Evolutionary conservation across 1,140 invertebrate species (phyloP).

Genomic region (Papilio machaon): DNA sequence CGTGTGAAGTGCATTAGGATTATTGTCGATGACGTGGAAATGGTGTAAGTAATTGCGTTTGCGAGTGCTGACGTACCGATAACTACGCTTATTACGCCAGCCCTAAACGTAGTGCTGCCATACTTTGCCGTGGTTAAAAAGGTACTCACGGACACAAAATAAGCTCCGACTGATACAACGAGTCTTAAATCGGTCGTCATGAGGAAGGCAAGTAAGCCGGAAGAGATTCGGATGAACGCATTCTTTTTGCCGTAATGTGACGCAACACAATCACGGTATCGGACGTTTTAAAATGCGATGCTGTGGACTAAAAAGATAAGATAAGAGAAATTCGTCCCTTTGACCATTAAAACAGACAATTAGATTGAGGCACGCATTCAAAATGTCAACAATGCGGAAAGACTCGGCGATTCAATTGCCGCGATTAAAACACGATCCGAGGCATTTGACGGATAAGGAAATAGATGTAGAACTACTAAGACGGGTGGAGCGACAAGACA

Average conservation of each 20-base stretch:
- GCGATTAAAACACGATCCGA: conserved; percentile 55
- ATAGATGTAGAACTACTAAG: conserved; percentile 52
- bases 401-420: conserved; percentile 63
- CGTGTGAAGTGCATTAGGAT: conserved; percentile 57
- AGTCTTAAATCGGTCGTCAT: neutral
- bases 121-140: conserved; percentile 28
- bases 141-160: conserved; percentile 23
- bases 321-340: conserved; percentile 24
- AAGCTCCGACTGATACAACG: conserved; percentile 5
- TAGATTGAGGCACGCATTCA: conserved; percentile 53
- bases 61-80: conserved; percentile 44
- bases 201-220: neutral
- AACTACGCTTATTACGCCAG: conserved; percentile 45
- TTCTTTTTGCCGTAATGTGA: neutral
- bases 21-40: conserved; percentile 61
- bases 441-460: conserved; percentile 59
- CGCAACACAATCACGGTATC: neutral
- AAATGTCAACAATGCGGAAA: conserved; percentile 66
- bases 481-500: conserved; percentile 61
- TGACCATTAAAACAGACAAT: conserved; percentile 4
- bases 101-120: conserved; percentile 51
- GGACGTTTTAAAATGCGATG: neutral
- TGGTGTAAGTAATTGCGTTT: conserved; percentile 48
- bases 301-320: conserved; percentile 22
- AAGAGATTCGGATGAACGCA: neutral